Conservation (phyloP, 1,140 invertebrate species). For the Drosophila punjabiensis region DNA sequence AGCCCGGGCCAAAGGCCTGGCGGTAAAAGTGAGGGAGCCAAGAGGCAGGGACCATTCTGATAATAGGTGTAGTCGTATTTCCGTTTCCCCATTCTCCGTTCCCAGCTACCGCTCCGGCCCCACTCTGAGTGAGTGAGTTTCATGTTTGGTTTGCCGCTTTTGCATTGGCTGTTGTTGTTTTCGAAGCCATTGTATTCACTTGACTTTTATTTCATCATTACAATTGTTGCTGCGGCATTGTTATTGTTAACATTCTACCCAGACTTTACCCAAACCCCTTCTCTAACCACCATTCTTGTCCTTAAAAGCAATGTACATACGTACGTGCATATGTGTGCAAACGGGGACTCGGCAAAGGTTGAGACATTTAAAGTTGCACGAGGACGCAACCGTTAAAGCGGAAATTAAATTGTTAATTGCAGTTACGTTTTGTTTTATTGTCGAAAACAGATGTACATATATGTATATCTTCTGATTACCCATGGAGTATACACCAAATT, state of each 20-base stretch:
- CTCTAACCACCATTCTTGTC: constrained; percentile 28
- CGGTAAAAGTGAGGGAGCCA: constrained; percentile 9
- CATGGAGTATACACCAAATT: not conserved
- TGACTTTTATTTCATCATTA: constrained; percentile 78
- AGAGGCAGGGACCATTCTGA: constrained; percentile 47
- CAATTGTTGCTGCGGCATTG: constrained; percentile 67
- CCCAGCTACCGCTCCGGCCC: constrained; percentile 1
- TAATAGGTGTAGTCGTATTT: constrained; percentile 76
- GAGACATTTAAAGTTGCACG: constrained; percentile 2
- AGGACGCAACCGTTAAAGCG: constrained; percentile 8
- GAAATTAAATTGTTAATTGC: constrained; percentile 70
- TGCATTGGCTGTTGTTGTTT: constrained; percentile 53
- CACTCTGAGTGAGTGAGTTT: constrained; percentile 51
- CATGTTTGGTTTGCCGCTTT: constrained; percentile 57
- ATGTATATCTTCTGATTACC: not conserved
- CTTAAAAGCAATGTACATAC: constrained; percentile 32
- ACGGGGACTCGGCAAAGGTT: constrained; percentile 15
- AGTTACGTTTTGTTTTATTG: constrained; percentile 41
- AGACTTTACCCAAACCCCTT: constrained; percentile 33
- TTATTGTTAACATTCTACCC: constrained; percentile 73
- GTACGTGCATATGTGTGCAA: not conserved
- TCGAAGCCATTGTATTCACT: constrained; percentile 75
- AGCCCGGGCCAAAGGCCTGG: constrained; percentile 23
- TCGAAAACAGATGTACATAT: constrained; percentile 12
- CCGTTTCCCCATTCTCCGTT: constrained; percentile 43